Base-by-base conservation (phyloP, 2,797 vertebrate species). In the Gobionotothen gibberifrons region DNA sequence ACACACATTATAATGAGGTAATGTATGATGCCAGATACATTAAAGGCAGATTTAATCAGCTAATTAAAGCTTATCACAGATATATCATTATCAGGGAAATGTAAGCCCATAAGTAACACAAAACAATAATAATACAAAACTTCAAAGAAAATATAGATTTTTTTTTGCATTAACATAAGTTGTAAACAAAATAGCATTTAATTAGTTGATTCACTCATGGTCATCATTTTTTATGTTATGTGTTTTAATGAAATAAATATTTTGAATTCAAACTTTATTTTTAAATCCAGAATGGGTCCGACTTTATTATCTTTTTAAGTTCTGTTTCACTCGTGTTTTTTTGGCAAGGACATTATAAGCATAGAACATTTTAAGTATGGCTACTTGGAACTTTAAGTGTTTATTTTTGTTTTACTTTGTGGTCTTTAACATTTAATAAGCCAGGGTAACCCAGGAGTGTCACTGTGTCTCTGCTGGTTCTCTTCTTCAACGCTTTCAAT, bases 381-480 rank as follows among this genome's bases (percentile, higher is more conserved):
- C 69, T 55, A 22, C 47, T 68, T 68, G 32, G 40, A 36, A 46
- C 17, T 72, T 70, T 12, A 13, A 59, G 53, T 54, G 55, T 60
- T 67, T 58, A 36, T 42, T 56, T 78, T 58, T 29, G 42, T 56
- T 78, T 67, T 61, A 9, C 32, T 58, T 54, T 5, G 21, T 70
- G 14, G 17, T 66, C 67, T 72, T 79, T 67, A 72, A 75, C 78
- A 54, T 67, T 40, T 19, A 49, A 69, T 76, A n/a, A 74, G 16
- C 40, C 19, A 29, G 54, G 21, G 61, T 75, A 84, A 48, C 51
- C 60, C 63, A 36, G 55, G 53, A 70, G 51, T 53, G 46, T 75
- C 61, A n/a, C 48, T 39, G 29, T 66, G 49, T 44, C 71, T 76
- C 39, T 53, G 56, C 68, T 59, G 44, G 57, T 52, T 81, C 4